These are phyloP conservation scores for Oxystoma pomonae DNA, from an alignment of 2,888 invertebrate genomes.

Conservation along the genomic window DNA sequence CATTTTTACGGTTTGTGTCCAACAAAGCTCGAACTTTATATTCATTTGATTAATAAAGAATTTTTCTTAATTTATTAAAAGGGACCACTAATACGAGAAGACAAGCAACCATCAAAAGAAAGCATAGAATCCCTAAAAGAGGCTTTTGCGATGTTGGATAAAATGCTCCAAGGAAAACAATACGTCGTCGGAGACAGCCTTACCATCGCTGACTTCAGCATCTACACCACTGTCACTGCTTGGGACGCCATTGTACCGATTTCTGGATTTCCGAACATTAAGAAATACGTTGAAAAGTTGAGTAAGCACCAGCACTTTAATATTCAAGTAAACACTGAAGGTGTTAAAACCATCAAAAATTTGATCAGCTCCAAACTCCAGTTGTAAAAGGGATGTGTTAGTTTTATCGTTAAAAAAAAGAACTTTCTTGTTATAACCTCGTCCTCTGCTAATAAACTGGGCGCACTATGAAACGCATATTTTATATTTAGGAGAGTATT, in stretches of 20 bases:
- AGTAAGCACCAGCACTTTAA: slow-evolving; percentile 24
- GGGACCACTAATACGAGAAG: slow-evolving; percentile 11
- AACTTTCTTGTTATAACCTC: no score
- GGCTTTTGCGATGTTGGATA: slow-evolving; percentile 43
- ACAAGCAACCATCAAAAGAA: slow-evolving; percentile 29
- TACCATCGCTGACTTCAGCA: slow-evolving; percentile 31
- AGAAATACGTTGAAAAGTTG: slow-evolving; percentile 28
- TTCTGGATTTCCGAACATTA: slow-evolving; percentile 32
- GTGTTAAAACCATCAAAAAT: not conserved
- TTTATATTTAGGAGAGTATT: no score
- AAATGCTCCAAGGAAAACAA: slow-evolving; percentile 38
- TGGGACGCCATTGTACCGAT: slow-evolving; percentile 6
- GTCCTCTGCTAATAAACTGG: no score
- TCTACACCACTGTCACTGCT: slow-evolving; percentile 22
- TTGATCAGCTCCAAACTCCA: not conserved
- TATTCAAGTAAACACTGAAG: slow-evolving; percentile 24
- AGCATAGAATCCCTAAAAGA: slow-evolving; percentile 12
- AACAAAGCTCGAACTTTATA: no score
- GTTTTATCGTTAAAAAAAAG: no score
- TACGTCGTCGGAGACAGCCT: slow-evolving; percentile 27
- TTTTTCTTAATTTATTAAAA: no score
- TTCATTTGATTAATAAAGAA: no score
- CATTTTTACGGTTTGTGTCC: no score
- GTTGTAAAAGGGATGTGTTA: not conserved
- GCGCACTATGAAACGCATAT: no score